Base-by-base conservation (phyloP, 2,797 vertebrate genomes). In the Aulostomus chinensis region DNA sequence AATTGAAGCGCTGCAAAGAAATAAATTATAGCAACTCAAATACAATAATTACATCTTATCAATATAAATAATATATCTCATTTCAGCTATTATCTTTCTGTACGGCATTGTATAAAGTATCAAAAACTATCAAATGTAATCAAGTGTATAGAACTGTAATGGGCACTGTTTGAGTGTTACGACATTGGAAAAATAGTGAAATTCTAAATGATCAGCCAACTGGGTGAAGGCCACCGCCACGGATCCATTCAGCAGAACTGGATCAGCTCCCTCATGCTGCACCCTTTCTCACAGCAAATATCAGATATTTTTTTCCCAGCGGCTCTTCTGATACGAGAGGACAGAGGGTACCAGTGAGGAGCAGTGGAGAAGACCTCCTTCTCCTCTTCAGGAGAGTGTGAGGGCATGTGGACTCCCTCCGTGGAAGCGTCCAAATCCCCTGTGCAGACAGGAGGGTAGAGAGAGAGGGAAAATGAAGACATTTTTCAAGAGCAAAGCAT, bases 201-300 rank as follows among this genome's bases (percentile, higher is more conserved):
- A 37, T 20, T 32, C 31, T 49, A 6, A 36, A 41, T 21, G 9
- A 29, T 40, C 14, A 34, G 8, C 9, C 34, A 46, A 13, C 11
- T 35, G 29, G 9, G 10, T 29, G 8, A 40, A 42, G 5, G 9
- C 24, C 26, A 10, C 9, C 9, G 11, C 3, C 4, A 1, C 8
- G 9, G 20, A 8, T 7, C 2, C 12, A 6, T 51, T 50, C 72
- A 92, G 60, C 91, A 93, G 54, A 91, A 91, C 60, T 91, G 89
- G 56, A 88, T 88, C 43, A 92, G 63, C 55, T 93, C 91, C 37
- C 63, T 88, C 60, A 87, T 73, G 55, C 87, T 92, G 73, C 93
- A 92, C 38, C 92, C 89, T 12, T 73, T 83, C 67, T 88, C 82
- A n/a, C 92, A 94, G 73, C 92, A 93, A 48, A 90, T 70, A 3